Percentiles rank a stretch among this genome's conserved stretches.
These are phyloP conservation scores for Temnothorax unifasciatus DNA, from an alignment of 2,888 invertebrate species.

Conservation along the genomic window DNA sequence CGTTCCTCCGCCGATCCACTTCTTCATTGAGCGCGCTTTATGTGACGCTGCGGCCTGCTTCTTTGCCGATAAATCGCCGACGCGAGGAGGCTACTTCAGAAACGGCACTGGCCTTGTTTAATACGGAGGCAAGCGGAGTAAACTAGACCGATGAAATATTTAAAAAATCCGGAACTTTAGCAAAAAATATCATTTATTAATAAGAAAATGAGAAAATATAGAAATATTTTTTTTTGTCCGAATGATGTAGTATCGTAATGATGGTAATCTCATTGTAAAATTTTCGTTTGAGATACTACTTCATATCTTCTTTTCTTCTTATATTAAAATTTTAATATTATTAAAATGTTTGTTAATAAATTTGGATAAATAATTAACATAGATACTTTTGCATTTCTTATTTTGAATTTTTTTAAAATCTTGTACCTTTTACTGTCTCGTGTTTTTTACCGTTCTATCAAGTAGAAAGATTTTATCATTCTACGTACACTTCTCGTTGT, in stretches of 20 bases:
- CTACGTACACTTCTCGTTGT: not conserved
- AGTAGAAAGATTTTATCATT: slow-evolving; percentile 23
- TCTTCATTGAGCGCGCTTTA: slow-evolving; percentile 47
- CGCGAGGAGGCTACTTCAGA: slow-evolving; percentile 2
- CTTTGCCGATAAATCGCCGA: slow-evolving; percentile 41
- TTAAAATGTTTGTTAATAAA: not conserved
- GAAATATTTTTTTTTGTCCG: not conserved
- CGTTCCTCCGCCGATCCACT: slow-evolving; percentile 43
- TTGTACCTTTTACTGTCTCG: not conserved
- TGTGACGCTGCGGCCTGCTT: slow-evolving; percentile 25
- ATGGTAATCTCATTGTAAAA: not conserved
- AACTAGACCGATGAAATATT: not conserved
- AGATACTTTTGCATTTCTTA: not conserved
- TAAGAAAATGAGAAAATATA: not conserved
- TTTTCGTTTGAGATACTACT: not conserved
- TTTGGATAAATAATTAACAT: not conserved
- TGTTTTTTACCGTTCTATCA: not conserved
- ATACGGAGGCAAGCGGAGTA: not conserved
- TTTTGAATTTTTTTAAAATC: not conserved
- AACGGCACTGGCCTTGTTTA: slow-evolving; percentile 1
- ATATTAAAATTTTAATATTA: not conserved
- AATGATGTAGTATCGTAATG: not conserved
- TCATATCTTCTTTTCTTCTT: not conserved
- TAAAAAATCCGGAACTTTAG: no score
- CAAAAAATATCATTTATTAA: not conserved